Conservation (phyloP, 2,797 vertebrate species). For the Galagoides demidoff region DNA sequence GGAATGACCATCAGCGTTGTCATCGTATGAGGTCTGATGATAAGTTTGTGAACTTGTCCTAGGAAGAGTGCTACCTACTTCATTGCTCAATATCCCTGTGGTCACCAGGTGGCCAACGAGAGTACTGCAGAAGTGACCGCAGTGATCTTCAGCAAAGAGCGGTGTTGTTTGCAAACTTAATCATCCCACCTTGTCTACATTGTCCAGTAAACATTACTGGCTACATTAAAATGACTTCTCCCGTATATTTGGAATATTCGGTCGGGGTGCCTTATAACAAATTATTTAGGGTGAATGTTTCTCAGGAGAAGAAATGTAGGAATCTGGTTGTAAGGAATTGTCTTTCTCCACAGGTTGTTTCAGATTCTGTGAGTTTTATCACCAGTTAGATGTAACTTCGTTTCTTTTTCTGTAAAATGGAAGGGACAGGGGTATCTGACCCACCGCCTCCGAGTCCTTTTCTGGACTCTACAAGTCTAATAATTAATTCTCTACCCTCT, state of each 20-base stretch:
- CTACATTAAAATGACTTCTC: background rate
- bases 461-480: background rate
- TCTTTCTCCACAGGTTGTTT: background rate
- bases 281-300: background rate
- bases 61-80: no score
- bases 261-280: background rate
- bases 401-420: background rate
- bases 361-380: background rate
- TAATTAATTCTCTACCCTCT: background rate
- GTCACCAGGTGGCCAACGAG: no score
- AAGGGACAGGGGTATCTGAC: background rate
- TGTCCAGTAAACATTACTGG: background rate
- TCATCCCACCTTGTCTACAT: no score
- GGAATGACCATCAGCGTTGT: no score
- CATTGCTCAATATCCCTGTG: no score
- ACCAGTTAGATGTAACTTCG: background rate
- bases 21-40: no score
- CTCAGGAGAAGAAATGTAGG: background rate
- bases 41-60: no score
- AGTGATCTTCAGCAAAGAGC: no score
- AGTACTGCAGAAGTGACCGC: no score
- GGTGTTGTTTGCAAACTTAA: no score
- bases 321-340: background rate
- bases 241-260: background rate
- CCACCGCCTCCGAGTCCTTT: background rate